phyloP scores from a whole-genome alignment of 2,888 invertebrate genomes.

The Nymphalis urticae region DNA sequence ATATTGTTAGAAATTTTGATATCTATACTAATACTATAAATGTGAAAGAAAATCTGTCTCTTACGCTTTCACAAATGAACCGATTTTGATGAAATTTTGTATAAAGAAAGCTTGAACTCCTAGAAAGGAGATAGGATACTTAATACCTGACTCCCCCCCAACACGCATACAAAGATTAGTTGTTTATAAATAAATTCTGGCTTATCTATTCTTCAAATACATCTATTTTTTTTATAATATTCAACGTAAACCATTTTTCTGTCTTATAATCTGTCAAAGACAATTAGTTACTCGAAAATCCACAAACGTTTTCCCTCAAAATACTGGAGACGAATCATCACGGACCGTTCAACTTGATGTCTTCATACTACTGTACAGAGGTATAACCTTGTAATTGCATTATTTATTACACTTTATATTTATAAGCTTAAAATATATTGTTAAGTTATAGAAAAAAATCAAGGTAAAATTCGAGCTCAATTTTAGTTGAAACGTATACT shows the following conservation, averaged over 20 bases:
- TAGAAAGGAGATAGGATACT: no score
- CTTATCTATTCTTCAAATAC: background rate
- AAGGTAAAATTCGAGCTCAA: no score
- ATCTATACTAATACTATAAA: no score
- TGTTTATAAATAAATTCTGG: background rate
- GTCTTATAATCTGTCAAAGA: conserved; percentile 35
- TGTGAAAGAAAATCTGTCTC: no score
- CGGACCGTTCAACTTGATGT: conserved; percentile 29
- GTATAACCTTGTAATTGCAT: conserved; percentile 25
- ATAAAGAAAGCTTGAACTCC: no score
- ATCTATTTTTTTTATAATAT: background rate
- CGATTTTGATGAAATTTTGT: no score
- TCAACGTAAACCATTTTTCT: conserved; percentile 6
- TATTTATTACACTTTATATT: background rate
- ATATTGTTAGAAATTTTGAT: no score
- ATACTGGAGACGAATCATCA: conserved; percentile 27
- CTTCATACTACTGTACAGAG: conserved; percentile 13
- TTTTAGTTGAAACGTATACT: no score
- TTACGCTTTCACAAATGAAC: no score
- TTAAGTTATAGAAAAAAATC: background rate
- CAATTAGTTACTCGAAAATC: conserved; percentile 38
- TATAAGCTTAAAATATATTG: background rate
- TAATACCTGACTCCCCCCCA: no score
- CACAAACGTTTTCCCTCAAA: conserved; percentile 33
- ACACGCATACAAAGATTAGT: background rate